Evolutionary conservation across 2,888 invertebrate genomes (phyloP).

Genomic region (Cyaniris semiargus): DNA sequence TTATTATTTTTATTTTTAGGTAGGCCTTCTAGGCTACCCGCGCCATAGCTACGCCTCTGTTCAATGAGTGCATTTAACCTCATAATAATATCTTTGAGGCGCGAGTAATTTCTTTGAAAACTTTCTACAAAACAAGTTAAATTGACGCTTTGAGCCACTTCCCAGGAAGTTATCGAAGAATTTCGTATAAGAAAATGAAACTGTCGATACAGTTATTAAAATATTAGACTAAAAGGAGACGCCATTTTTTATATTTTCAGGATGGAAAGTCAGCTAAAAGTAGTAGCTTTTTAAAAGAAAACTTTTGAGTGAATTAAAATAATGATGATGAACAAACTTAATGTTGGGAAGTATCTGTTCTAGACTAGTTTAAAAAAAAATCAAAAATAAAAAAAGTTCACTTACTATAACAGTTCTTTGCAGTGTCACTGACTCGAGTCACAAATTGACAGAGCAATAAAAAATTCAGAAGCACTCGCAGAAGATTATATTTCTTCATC

Average conservation of each 20-base stretch:
- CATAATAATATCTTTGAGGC: neutral
- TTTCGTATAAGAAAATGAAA: neutral
- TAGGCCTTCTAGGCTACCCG: neutral
- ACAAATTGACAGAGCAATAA: no score
- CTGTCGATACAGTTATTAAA: neutral
- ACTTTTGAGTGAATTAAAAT: no score
- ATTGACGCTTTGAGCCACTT: constrained; percentile 18
- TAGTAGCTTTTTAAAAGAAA: no score
- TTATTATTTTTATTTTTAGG: neutral
- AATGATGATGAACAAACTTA: no score
- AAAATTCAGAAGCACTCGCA: no score
- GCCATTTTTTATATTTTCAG: neutral
- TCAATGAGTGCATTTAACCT: neutral
- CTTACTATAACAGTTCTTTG: no score
- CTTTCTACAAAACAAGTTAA: constrained; percentile 17
- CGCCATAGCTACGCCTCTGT: neutral
- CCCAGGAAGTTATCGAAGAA: neutral
- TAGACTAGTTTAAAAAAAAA: no score
- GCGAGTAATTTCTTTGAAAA: constrained; percentile 14
- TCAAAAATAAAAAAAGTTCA: no score
- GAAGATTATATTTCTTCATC: no score
- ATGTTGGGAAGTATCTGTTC: no score
- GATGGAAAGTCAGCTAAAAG: no score
- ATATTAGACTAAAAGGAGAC: neutral
- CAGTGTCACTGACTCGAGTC: no score